Evolutionary conservation across 64 coral and sea anemone species (phyloP), one percentile per base, ranked within the genome.

Genomic region (Orbicella faveolata): DNA sequence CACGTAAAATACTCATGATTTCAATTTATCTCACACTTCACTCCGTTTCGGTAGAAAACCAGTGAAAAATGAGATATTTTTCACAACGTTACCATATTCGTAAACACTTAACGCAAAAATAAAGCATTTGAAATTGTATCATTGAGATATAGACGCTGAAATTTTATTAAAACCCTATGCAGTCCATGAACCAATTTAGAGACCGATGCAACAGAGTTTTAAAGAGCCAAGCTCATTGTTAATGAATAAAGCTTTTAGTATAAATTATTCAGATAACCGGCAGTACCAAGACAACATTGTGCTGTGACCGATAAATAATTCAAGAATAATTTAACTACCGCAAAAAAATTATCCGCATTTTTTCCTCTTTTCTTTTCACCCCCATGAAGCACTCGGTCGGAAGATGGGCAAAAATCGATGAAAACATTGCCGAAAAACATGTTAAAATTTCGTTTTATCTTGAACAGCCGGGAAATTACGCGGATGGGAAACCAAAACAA

Each of bases 221-320:
- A 11, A 16, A 14, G n/a, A 53, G 15, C 54, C 82, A 85, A 20
- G 23, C 63, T 41, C 23, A 85, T 52, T n/a, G 36, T 73, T 70
- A 85, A 33, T 52, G 64, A 73, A 85, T 26, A 73, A 85, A 44
- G 63, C 82, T 85, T 85, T 63, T 25, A 26, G 20, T 6, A 52
- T 85, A 26, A 85, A 85, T 85, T 52, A 85, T 85, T 85, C 20
- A 85, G 2, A 4, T 21, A 17, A 44, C 65, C 25, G 64, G 82
- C 65, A 13, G 23, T 19, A 35, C 63, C 35, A 84, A 68, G 11
- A 41, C 63, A 65, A 53, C 52, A 23, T 26, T 39, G 63, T 44
- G n/a, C 19, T 69, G 65, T 72, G 82, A 34, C 36, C 35, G 37
- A 72, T 85, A 53, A 85, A 85, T 85, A 44, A 85, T 85, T 72